phyloP scores from a whole-genome alignment of 2,888 invertebrate species.

The Erynnis tages region DNA sequence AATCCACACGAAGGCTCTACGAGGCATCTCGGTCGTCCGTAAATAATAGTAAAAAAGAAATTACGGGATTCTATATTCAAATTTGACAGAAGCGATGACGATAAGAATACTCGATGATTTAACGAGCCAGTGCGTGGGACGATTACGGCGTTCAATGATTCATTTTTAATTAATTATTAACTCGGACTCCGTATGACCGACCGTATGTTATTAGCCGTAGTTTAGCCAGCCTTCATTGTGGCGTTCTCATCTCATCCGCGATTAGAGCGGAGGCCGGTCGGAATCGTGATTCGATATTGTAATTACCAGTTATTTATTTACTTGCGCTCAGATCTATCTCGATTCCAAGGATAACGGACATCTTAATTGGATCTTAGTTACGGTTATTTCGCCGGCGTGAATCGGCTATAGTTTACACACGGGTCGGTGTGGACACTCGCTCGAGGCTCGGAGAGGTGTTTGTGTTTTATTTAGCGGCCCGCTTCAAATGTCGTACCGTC shows the following conservation, averaged over 20 bases:
- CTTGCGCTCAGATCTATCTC: slow-evolving; percentile 59
- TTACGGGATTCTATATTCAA: slow-evolving; percentile 71
- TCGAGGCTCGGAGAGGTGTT: slow-evolving; percentile 62
- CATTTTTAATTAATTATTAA: slow-evolving; percentile 72
- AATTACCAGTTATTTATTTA: slow-evolving; percentile 76
- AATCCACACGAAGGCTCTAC: slow-evolving; percentile 57
- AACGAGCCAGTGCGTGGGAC: slow-evolving; percentile 70
- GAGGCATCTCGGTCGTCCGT: slow-evolving; percentile 55
- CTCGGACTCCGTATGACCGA: slow-evolving; percentile 40
- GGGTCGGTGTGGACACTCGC: slow-evolving; percentile 63
- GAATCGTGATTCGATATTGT: slow-evolving; percentile 76
- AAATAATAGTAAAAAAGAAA: slow-evolving; percentile 70
- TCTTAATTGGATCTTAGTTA: slow-evolving; percentile 73
- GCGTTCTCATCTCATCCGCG: slow-evolving; percentile 63
- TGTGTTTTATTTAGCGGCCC: slow-evolving; percentile 78
- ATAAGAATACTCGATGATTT: slow-evolving; percentile 72
- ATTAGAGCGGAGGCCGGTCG: slow-evolving; percentile 62
- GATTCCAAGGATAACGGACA: slow-evolving; percentile 72
- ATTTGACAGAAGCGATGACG: slow-evolving; percentile 76
- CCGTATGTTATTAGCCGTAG: slow-evolving; percentile 52
- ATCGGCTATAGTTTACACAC: slow-evolving; percentile 62
- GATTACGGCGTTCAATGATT: slow-evolving; percentile 62
- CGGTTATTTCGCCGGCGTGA: slow-evolving; percentile 64
- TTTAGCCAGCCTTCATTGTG: slow-evolving; percentile 54
- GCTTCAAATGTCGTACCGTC: slow-evolving; percentile 79